These are phyloP conservation scores for Chascanopsetta lugubris DNA, from an alignment of 2,113 vertebrate genomes.

Conservation along the genomic window DNA sequence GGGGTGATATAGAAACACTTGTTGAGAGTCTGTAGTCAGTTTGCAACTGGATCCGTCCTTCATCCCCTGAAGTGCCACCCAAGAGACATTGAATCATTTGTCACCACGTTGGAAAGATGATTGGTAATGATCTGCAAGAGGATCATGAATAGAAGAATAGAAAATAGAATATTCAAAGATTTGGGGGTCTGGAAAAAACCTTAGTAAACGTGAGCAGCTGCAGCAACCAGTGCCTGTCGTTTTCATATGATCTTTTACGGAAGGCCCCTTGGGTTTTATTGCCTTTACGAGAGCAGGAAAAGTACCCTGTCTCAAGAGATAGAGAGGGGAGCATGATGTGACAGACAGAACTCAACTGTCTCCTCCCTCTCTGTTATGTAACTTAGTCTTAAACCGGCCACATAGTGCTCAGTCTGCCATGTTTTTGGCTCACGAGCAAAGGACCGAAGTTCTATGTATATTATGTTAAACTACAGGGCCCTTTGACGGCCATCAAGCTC, in stretches of 20 bases:
- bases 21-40: not conserved
- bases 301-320: not conserved
- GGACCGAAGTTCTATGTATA: not conserved
- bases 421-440: not conserved
- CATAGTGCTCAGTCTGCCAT: not conserved
- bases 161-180: not conserved
- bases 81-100: constrained; percentile 1
- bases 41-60: not conserved
- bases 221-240: too few species aligned
- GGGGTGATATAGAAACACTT: constrained; percentile 8
- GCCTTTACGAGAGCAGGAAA: not conserved
- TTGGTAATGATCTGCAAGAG: not conserved
- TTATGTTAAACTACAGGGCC: not conserved
- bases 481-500: too few species aligned
- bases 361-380: not conserved
- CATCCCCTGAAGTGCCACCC: not conserved
- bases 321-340: not conserved
- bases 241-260: not conserved
- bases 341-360: not conserved
- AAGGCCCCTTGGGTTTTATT: not conserved
- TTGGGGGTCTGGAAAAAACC: not conserved
- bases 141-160: too few species aligned
- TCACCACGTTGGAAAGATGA: not conserved
- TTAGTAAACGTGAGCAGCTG: not conserved
- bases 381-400: not conserved